phyloP scores from a whole-genome alignment of 2,888 invertebrate species.

The Halocaridina rubra region DNA sequence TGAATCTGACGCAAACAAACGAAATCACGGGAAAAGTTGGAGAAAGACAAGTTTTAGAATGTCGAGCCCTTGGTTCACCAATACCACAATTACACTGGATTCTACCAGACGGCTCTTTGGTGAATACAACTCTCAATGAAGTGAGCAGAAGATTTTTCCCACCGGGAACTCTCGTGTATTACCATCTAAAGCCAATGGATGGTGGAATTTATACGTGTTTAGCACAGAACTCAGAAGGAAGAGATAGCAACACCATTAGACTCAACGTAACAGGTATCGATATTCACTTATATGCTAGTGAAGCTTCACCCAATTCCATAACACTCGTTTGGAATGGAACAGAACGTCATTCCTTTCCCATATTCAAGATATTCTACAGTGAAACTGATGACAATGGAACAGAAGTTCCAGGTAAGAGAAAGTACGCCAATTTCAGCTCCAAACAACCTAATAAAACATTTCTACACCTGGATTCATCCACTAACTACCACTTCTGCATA shows the following conservation, averaged over 20 bases:
- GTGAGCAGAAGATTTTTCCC: slow-evolving; percentile 66
- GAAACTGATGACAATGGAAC: slow-evolving; percentile 57
- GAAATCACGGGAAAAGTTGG: slow-evolving; percentile 67
- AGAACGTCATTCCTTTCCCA: slow-evolving; percentile 66
- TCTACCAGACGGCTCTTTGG: slow-evolving; percentile 67
- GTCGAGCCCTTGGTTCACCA: slow-evolving; percentile 70
- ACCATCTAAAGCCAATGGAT: slow-evolving; percentile 67
- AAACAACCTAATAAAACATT: slow-evolving; percentile 68
- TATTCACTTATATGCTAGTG: slow-evolving; percentile 67
- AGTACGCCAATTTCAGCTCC: slow-evolving; percentile 64
- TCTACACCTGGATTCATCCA: slow-evolving; percentile 68
- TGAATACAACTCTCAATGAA: slow-evolving; percentile 66
- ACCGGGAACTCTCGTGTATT: slow-evolving; percentile 66
- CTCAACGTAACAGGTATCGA: slow-evolving; percentile 68
- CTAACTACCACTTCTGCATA: slow-evolving; percentile 70
- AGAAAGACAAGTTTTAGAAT: slow-evolving; percentile 68
- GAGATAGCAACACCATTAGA: slow-evolving; percentile 66
- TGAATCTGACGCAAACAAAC: slow-evolving; percentile 65
- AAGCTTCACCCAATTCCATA: slow-evolving; percentile 68
- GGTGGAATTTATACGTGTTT: slow-evolving; percentile 69
- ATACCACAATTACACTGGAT: slow-evolving; percentile 68
- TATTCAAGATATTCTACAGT: slow-evolving; percentile 67
- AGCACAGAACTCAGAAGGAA: slow-evolving; percentile 68
- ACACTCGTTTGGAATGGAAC: slow-evolving; percentile 69
- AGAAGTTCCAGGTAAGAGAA: slow-evolving; percentile 33